phyloP scores from a whole-genome alignment of 2,888 invertebrate genomes.

The Acronicta leporina region DNA sequence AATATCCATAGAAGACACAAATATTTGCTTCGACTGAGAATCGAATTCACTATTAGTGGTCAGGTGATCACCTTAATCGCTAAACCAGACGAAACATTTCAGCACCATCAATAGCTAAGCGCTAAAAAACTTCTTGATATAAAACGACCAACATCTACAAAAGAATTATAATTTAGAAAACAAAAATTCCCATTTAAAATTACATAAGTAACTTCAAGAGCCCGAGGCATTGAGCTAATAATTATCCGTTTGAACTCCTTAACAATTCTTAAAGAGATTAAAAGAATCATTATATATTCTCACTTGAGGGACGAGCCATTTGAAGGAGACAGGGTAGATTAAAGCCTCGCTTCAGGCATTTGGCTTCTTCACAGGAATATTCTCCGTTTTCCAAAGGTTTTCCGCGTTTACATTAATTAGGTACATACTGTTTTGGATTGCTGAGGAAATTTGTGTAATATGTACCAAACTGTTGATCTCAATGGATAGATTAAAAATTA shows the following conservation, averaged over 20 bases:
- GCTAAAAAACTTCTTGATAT: not conserved
- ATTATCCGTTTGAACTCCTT: constrained; percentile 78
- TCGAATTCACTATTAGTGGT: too few species aligned
- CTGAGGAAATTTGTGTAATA: not conserved
- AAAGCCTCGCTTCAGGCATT: constrained; percentile 75
- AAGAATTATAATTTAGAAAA: constrained; percentile 49
- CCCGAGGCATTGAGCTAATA: constrained; percentile 55
- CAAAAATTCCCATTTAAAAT: constrained; percentile 47
- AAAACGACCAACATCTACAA: too few species aligned
- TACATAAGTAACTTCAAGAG: constrained; percentile 29
- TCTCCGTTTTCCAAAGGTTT: constrained; percentile 19
- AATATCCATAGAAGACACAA: too few species aligned
- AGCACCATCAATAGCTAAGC: too few species aligned
- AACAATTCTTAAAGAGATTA: constrained; percentile 85
- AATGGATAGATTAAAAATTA: too few species aligned
- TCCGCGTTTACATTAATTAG: constrained; percentile 36
- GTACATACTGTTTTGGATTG: constrained; percentile 11
- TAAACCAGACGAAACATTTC: too few species aligned
- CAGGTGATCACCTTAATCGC: too few species aligned
- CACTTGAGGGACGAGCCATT: constrained; percentile 67
- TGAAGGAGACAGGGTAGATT: constrained; percentile 79
- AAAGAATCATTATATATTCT: constrained; percentile 86
- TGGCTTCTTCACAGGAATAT: constrained; percentile 33
- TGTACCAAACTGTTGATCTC: not conserved
- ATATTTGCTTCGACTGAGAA: too few species aligned